Evolutionary conservation across 2,888 invertebrate genomes (phyloP).

Genomic region (Yponomeuta sedellus): DNA sequence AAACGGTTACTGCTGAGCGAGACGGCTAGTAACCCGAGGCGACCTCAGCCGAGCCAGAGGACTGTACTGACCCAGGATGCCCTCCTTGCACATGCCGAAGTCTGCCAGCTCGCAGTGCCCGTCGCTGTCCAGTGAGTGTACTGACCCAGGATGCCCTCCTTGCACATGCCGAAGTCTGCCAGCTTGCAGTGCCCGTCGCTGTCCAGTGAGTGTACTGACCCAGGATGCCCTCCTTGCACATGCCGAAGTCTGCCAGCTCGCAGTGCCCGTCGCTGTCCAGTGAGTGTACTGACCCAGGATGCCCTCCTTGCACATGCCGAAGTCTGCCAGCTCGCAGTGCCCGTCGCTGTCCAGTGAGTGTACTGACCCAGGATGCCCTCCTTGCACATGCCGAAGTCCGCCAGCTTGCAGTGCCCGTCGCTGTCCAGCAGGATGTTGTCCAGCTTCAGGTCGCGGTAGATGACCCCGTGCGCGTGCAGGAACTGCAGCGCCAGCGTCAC

Average conservation of each 20-base stretch:
- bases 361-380: slow-evolving; percentile 84
- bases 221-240: slow-evolving; percentile 97
- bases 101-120: slow-evolving; percentile 96
- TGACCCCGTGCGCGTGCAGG: slow-evolving; percentile 96
- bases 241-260: slow-evolving; percentile 96
- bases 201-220: slow-evolving; percentile 39
- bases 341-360: neutral
- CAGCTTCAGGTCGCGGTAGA: slow-evolving; percentile 98
- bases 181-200: no score
- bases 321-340: slow-evolving; percentile 87
- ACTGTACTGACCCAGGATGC: slow-evolving; percentile 67
- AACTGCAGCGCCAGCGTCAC: slow-evolving; percentile 98
- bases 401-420: slow-evolving; percentile 96
- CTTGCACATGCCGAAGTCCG: slow-evolving; percentile 99
- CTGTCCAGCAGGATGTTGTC: slow-evolving; percentile 98
- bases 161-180: no score
- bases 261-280: slow-evolving; percentile 97
- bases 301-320: slow-evolving; percentile 98
- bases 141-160: no score
- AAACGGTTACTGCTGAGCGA: no score
- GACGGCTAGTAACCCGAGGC: no score
- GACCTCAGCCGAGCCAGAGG: no score
- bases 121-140: slow-evolving; percentile 95
- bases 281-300: slow-evolving; percentile 55
- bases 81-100: slow-evolving; percentile 99